phyloP scores from a whole-genome alignment of 2,797 vertebrate species.

The Centroberyx gerrardi region DNA sequence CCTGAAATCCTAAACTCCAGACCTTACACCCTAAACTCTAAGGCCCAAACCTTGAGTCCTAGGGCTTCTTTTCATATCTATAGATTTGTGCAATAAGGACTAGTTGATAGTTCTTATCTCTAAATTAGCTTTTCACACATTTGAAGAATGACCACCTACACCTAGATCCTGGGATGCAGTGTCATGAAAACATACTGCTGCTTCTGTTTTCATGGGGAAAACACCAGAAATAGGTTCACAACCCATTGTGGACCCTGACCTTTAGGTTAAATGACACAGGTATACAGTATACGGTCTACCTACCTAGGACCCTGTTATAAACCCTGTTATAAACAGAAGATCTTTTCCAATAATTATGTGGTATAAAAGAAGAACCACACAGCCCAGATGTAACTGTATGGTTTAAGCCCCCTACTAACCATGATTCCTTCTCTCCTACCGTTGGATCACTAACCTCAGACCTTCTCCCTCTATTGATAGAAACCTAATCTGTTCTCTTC shows the following conservation, averaged over 20 bases:
- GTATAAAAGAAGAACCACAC: too few relatives aligned
- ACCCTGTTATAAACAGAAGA: too few relatives aligned
- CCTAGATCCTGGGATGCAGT: not conserved
- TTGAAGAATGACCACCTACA: too few relatives aligned
- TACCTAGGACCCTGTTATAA: too few relatives aligned
- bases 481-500: slow-evolving; percentile 28
- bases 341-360: too few relatives aligned
- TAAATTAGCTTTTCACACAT: not conserved
- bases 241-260: not conserved
- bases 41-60: not conserved
- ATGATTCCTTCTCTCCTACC: not conserved
- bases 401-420: not conserved
- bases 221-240: not conserved
- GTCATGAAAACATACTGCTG: not conserved
- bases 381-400: not conserved
- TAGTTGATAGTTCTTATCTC: not conserved
- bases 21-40: not conserved
- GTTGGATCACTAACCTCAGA: slow-evolving; percentile 19
- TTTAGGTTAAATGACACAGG: not conserved
- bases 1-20: not conserved
- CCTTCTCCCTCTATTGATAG: not conserved
- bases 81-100: too few relatives aligned
- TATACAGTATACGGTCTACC: not conserved
- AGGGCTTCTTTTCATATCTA: too few relatives aligned
- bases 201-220: not conserved